Conservation (phyloP, 2,797 vertebrate species). For the Mus caroli region DNA sequence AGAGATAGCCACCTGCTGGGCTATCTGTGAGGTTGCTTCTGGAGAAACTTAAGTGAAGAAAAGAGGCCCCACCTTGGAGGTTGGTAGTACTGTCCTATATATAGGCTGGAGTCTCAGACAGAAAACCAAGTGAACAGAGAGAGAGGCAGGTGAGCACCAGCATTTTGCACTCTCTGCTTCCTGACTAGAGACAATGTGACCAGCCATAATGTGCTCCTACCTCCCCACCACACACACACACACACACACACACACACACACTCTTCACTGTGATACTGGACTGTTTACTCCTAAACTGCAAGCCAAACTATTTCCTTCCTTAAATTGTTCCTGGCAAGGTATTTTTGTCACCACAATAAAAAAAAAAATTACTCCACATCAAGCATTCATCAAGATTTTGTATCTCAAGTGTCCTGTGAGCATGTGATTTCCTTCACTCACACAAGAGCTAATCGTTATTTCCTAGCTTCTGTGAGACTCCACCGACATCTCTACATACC, state of each 20-base stretch:
- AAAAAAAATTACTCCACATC: slow-evolving; percentile 15
- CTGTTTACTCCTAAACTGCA: background rate
- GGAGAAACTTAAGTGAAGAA: background rate
- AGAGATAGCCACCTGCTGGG: background rate
- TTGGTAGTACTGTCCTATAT: background rate
- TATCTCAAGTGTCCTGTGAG: background rate
- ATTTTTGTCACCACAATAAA: background rate
- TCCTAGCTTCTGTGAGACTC: background rate
- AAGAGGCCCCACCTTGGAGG: no score
- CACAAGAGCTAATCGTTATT: background rate
- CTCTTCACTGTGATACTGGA: background rate
- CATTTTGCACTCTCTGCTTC: background rate
- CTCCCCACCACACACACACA: no score
- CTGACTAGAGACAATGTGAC: background rate
- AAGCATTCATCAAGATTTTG: slow-evolving; percentile 20
- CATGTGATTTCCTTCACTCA: background rate
- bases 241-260: no score
- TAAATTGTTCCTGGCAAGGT: background rate
- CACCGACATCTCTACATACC: background rate
- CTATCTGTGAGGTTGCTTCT: background rate
- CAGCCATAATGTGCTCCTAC: background rate
- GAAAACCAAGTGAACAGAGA: background rate
- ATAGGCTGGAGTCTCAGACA: background rate
- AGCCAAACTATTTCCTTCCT: background rate
- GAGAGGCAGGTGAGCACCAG: background rate